Base-by-base conservation (phyloP, 2,888 invertebrate genomes). In the Drosophila ustulata region DNA sequence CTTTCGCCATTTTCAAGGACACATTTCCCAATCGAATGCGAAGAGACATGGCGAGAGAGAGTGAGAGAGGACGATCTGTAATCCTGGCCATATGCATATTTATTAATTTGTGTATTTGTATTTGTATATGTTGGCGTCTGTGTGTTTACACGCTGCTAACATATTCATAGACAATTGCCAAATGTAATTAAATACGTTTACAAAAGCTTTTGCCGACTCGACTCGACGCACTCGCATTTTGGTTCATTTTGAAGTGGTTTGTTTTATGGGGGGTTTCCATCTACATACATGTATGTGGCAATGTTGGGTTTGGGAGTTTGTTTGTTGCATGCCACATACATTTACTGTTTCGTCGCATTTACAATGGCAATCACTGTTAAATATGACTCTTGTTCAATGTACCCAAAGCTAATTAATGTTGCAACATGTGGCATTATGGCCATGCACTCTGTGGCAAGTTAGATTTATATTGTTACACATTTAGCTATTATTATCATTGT, bases 101-200 rank as follows among this genome's bases (percentile, higher is more conserved):
- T 89, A 89, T 89, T 86, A 88, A 89, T 85, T 82, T 85, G 39
- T 25, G 37, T 39, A 32, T 41, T 3, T 61, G 62, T 46, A 8
- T 53, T n/a, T 52, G 62, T 46, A 8, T 53, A 11, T 52, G 51
- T 58, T 28, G 62, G 46, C 23, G 64, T 51, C 45, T 75, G 75
- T 66, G 78, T 89, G 75, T 89, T 82, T 86, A 82, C 86, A 88
- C 78, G 68, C 71, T 82, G 88, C 86, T 80, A 88, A 89, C 89
- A 89, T 88, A 86, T 86, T 86, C 86, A 86, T 89, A 89, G 86
- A 89, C 89, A 89, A 88, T 86, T 84, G 81, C 68, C 78, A 84
- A 84, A 82, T 84, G 82, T 82, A 82, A 82, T 82, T 84, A 82
- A 82, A 82, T 81, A 81, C 84, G 74, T 80, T 76, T 81, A 73